Evolutionary conservation across 2,797 vertebrate genomes (phyloP).

Genomic region (Gymnopithys bicolor): DNA sequence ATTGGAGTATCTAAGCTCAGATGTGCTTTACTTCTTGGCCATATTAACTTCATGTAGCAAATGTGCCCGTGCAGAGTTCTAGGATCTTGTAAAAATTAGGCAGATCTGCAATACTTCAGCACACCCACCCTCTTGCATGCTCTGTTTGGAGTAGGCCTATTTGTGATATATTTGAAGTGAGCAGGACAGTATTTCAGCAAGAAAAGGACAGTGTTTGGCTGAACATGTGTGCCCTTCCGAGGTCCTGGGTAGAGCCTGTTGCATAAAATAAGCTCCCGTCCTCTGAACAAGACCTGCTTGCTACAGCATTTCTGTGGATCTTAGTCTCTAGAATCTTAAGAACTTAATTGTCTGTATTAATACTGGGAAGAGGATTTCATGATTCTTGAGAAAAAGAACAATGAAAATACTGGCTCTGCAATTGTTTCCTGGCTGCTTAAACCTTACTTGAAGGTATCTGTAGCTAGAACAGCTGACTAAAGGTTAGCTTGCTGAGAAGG

Average conservation of each 20-base stretch:
- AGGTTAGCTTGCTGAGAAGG: neutral
- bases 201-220: neutral
- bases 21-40: neutral
- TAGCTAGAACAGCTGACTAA: neutral
- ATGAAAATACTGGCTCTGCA: neutral
- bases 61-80: neutral
- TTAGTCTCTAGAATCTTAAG: neutral
- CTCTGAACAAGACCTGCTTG: conserved; percentile 2
- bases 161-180: neutral
- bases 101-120: neutral
- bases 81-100: neutral
- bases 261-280: neutral
- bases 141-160: neutral
- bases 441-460: neutral
- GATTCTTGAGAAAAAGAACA: neutral
- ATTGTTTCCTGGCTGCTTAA: conserved; percentile 7
- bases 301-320: neutral
- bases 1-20: neutral
- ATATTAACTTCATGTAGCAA: neutral
- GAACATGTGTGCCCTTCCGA: neutral
- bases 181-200: neutral
- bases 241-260: neutral
- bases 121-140: rapidly evolving
- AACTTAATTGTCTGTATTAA: neutral
- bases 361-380: conserved; percentile 1